phyloP scores from a whole-genome alignment of 1,140 invertebrate genomes.

The Nylanderia fulva region DNA sequence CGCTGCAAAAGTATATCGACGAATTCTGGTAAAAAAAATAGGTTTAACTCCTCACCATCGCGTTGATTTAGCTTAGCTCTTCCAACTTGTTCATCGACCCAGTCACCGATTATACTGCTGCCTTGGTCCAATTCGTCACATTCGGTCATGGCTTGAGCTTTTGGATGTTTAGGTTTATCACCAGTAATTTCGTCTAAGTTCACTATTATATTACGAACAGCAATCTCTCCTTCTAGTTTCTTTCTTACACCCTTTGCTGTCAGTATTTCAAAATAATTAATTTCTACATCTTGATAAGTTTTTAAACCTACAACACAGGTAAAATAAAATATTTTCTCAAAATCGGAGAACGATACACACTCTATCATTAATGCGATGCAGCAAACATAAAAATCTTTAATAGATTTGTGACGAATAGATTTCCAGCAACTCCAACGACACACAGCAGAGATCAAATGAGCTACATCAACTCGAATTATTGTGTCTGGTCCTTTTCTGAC shows the following conservation, averaged over 20 bases:
- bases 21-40: neutral
- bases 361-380: neutral
- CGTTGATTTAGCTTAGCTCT: neutral
- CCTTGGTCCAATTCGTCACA: neutral
- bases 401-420: neutral
- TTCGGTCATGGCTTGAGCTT: no score
- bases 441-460: neutral
- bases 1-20: neutral
- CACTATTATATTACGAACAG: neutral
- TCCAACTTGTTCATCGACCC: neutral
- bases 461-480: neutral
- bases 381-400: neutral
- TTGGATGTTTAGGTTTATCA: neutral
- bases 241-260: neutral
- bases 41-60: neutral
- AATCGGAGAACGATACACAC: neutral
- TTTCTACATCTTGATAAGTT: neutral
- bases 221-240: neutral
- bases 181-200: neutral
- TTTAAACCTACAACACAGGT: neutral
- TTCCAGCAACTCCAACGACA: constrained; percentile 6
- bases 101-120: neutral
- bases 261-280: neutral
- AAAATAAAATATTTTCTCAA: neutral
- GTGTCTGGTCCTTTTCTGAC: neutral